phyloP scores from a whole-genome alignment of 2,888 invertebrate species.

The Clusia tigrina region DNA sequence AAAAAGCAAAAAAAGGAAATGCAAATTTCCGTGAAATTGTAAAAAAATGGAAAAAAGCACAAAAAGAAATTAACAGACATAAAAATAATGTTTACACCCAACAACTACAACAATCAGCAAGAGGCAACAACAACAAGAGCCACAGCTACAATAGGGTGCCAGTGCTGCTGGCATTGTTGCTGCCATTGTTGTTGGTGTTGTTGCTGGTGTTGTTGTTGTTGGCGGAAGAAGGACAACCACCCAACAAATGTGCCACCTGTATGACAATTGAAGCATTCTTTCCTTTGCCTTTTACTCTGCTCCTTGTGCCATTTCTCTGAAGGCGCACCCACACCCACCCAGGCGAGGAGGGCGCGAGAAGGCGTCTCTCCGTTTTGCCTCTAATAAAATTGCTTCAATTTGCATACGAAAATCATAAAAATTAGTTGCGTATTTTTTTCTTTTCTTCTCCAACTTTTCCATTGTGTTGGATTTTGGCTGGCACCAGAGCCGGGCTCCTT shows the following conservation, averaged over 20 bases:
- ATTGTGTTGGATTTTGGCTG: too few relatives aligned
- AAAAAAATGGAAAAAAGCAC: conserved; percentile 42
- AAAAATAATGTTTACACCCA: conserved; percentile 59
- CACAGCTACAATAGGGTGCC: too few relatives aligned
- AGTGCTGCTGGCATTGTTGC: too few relatives aligned
- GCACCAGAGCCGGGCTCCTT: too few relatives aligned
- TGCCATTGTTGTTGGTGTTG: too few relatives aligned
- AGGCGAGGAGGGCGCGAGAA: too few relatives aligned
- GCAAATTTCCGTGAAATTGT: conserved; percentile 56
- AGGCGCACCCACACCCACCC: too few relatives aligned
- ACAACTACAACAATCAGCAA: conserved; percentile 34
- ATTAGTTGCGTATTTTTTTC: conserved; percentile 26
- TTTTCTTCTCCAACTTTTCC: conserved; percentile 10
- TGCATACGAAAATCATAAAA: conserved; percentile 33
- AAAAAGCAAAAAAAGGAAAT: conserved; percentile 49
- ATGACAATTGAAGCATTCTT: background rate
- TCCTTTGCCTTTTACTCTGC: background rate
- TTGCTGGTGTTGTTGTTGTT: too few relatives aligned
- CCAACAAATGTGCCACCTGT: conserved; percentile 8
- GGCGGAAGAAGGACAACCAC: background rate
- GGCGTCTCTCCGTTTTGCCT: background rate
- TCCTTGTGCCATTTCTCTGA: too few relatives aligned
- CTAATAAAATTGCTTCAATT: conserved; percentile 28
- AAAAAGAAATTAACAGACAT: conserved; percentile 58
- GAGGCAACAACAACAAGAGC: background rate